phyloP scores from a whole-genome alignment of 2,888 invertebrate species.

The Agrotis puta region DNA sequence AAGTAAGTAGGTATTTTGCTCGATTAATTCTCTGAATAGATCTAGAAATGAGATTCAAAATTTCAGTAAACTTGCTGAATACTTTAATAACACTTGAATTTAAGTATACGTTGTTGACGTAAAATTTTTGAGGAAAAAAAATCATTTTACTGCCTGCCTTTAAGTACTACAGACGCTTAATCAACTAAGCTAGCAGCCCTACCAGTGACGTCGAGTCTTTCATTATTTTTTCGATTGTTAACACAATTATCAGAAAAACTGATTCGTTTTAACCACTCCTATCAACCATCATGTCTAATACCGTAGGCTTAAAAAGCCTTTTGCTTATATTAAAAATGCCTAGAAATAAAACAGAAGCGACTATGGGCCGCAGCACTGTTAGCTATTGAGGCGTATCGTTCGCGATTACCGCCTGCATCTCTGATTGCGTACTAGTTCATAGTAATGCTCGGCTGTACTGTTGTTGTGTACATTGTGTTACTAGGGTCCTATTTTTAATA shows the following conservation, averaged over 20 bases:
- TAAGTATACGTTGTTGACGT: too few relatives aligned
- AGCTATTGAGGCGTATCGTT: conserved; percentile 79
- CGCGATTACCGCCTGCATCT: conserved; percentile 65
- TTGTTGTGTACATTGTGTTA: neutral
- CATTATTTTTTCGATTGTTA: neutral
- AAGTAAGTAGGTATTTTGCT: too few relatives aligned
- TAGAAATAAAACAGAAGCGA: conserved; percentile 59
- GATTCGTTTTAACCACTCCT: neutral
- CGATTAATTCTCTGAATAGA: too few relatives aligned
- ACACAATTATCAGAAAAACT: neutral
- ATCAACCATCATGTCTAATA: conserved; percentile 6
- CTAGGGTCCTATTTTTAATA: neutral
- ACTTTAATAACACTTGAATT: too few relatives aligned
- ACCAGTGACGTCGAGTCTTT: too few relatives aligned
- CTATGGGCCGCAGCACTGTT: conserved; percentile 76
- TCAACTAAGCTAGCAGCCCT: too few relatives aligned
- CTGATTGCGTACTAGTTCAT: conserved; percentile 65
- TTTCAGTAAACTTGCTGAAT: too few relatives aligned
- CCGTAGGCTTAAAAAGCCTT: conserved; percentile 18
- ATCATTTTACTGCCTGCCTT: too few relatives aligned
- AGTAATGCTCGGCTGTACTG: conserved; percentile 39
- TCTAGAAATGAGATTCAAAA: too few relatives aligned
- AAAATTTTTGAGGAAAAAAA: too few relatives aligned
- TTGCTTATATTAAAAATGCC: conserved; percentile 39
- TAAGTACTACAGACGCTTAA: too few relatives aligned